Conservation (phyloP, 2,113 vertebrate species). For the Anseranas semipalmata region DNA sequence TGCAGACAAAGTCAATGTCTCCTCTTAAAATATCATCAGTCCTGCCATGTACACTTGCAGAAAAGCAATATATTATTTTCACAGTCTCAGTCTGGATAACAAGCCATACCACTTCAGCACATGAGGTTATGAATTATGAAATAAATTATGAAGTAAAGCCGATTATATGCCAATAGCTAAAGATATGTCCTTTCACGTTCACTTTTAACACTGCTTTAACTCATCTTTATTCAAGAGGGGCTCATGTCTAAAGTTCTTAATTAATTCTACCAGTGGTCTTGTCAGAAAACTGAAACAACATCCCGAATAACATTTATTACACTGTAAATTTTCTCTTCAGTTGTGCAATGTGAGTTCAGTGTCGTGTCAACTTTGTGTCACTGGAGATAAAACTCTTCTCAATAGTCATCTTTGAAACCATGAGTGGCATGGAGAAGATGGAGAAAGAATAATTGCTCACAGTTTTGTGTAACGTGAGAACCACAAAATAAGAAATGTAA, state of each 20-base stretch:
- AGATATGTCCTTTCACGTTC: neutral
- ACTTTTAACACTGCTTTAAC: neutral
- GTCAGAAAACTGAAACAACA: neutral
- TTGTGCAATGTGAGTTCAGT: neutral
- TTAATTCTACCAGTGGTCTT: neutral
- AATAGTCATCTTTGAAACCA: neutral
- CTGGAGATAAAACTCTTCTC: neutral
- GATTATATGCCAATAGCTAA: neutral
- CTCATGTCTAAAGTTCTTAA: neutral
- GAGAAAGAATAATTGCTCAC: neutral
- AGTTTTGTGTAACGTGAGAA: neutral
- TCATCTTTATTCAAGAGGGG: neutral
- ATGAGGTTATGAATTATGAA: neutral
- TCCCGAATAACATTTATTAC: neutral
- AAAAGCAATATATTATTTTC: conserved; percentile 4
- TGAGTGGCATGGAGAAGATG: accelerated
- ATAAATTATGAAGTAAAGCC: neutral
- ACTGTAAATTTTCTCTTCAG: neutral
- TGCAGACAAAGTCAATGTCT: neutral
- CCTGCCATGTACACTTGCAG: neutral
- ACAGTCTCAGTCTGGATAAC: neutral
- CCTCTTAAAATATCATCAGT: conserved; percentile 17
- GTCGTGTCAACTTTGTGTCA: neutral
- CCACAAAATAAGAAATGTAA: neutral
- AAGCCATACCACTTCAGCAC: neutral